Percentiles rank a stretch among this genome's conserved stretches.
phyloP scores from a whole-genome alignment of 2,888 invertebrate genomes.

The Colostygia pectinataria region DNA sequence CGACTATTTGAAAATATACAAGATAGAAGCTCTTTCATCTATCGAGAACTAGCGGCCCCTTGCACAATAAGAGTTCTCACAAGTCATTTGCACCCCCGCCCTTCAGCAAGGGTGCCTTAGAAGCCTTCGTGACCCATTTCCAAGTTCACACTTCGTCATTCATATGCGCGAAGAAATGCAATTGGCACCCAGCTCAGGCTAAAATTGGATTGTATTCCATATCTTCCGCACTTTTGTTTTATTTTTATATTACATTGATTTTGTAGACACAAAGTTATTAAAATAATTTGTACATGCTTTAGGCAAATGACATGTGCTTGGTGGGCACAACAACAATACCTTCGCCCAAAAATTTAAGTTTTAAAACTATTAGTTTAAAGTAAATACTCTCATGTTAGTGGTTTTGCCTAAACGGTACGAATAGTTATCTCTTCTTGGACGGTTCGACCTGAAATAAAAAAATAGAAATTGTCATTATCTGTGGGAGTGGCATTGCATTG shows the following conservation, averaged over 20 bases:
- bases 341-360: no score
- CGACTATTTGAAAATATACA: constrained; percentile 26
- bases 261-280: no score
- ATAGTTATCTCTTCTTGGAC: constrained; percentile 47
- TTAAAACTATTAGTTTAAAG: constrained; percentile 31
- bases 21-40: constrained; percentile 20
- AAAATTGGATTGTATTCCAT: constrained; percentile 9
- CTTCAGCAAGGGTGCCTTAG: constrained; percentile 42
- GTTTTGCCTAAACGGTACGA: constrained; percentile 49
- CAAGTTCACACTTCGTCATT: constrained; percentile 50
- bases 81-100: constrained; percentile 39
- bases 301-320: no score
- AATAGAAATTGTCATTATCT: neutral
- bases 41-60: constrained; percentile 33
- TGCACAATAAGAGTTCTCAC: constrained; percentile 35
- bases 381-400: constrained; percentile 63
- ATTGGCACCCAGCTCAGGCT: constrained; percentile 24
- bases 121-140: constrained; percentile 60
- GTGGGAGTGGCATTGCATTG: no score
- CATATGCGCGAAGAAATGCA: constrained; percentile 36
- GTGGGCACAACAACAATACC: no score
- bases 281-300: no score
- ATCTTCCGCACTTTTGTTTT: neutral
- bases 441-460: constrained; percentile 45
- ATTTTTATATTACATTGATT: neutral